Evolutionary conservation across 2,888 invertebrate species (phyloP), one percentile per base, ranked within the genome.

Genomic region (Carcina quercana): DNA sequence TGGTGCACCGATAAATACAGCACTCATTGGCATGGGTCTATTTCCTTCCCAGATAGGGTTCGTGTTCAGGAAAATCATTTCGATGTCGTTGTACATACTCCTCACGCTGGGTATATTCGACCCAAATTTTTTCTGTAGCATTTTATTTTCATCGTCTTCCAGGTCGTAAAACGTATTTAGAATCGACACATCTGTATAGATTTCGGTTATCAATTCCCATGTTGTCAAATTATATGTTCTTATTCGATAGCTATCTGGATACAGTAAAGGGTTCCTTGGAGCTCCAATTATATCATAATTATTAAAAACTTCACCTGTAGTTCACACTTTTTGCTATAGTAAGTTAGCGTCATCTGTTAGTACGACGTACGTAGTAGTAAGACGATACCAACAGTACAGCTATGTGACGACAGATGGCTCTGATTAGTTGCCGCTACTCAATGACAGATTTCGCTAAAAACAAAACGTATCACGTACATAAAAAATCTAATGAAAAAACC

Each of bases 51-150:
- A 45, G n/a, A 54, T 33, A 2, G 57, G 56, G 42, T 69, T 56
- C 3, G 43, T 44, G 37, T 68, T 70, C 0, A 61, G 31, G 25
- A 71, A 50, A 15, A 65, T 34, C 39, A 67, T 30, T 34, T 57
- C 58, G 5, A 57, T 20, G 13, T 34, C 25, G 10, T 25, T 29
- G 6, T 19, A 14, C 12, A 34, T 11, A 19, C 29, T 29, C 17
- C 13, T 25, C 7, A 34, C 5, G 8, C 11, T 5, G 2, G 34
- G 34, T 1, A 20, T 19, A 11, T 29, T 21, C 10, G 25, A 7
- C 2, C 40, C 43, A 7, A 32, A 15, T 5, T 11, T 12, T 20
- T 12, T 22, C 11, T 17, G 17, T 3, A 32, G 11, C 20, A 35
- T 28, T 13, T 15, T 20, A 17, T 33, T 17, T 15, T 24, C 33